These are phyloP conservation scores for Callithrix jacchus DNA, from an alignment of 2,113 vertebrate genomes.

Conservation along the genomic window DNA sequence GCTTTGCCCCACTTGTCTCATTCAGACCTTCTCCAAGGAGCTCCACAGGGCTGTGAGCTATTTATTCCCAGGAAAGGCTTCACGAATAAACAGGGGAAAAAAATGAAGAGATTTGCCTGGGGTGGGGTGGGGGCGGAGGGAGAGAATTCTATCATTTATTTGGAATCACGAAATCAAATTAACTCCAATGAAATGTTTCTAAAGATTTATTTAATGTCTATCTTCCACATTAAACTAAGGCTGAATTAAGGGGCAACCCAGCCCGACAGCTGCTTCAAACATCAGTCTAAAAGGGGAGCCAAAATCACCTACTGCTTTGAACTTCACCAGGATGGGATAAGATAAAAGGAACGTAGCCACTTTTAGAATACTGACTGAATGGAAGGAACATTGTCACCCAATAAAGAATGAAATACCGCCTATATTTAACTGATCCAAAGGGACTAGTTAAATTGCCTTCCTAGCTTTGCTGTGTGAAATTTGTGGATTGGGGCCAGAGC, in stretches of 20 bases:
- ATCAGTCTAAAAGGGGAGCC: not conserved
- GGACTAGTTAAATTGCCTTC: not conserved
- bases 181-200: not conserved
- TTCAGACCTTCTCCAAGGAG: not conserved
- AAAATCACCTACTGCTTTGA: not conserved
- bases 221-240: not conserved
- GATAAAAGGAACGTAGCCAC: not conserved
- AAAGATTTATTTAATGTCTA: not conserved
- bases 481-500: not conserved
- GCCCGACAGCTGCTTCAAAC: not conserved
- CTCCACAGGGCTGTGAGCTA: rapidly evolving
- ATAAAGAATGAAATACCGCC: not conserved
- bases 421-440: not conserved
- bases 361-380: not conserved
- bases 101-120: not conserved
- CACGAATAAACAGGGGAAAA: not conserved
- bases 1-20: not conserved
- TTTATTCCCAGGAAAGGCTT: not conserved
- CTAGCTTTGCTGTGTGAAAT: not conserved
- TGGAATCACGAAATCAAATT: not conserved
- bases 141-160: not conserved
- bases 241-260: not conserved
- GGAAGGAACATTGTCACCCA: not conserved
- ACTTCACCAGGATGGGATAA: not conserved
- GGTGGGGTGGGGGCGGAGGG: too few relatives aligned